A percentile compares a stretch with the other conserved stretches of the same genome.
Evolutionary conservation across 2,113 vertebrate species (phyloP).

Genomic region (Rhabdomys dilectus): DNA sequence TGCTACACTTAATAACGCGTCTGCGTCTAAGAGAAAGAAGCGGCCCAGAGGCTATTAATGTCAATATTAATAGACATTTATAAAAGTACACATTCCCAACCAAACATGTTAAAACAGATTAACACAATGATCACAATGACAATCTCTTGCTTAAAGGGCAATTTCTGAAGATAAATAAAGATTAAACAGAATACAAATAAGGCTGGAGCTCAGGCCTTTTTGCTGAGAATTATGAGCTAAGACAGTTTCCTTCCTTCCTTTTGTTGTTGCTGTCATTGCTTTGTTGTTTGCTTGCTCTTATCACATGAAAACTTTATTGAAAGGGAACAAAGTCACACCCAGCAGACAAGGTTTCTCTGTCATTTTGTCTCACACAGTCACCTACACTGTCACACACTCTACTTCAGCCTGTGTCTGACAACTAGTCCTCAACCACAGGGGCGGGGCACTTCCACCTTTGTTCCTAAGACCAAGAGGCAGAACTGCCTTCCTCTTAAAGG

Average conservation of each 20-base stretch:
- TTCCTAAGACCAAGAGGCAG: too few species aligned
- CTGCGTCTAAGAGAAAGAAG: background rate
- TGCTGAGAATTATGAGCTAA: background rate
- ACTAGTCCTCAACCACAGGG: background rate
- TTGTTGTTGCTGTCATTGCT: background rate
- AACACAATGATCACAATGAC: background rate
- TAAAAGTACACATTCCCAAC: background rate
- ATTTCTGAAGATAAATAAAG: background rate
- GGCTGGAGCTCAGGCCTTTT: background rate
- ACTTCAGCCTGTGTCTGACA: background rate
- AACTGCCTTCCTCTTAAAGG: background rate
- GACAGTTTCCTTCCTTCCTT: background rate
- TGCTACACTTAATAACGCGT: background rate
- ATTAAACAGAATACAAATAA: background rate
- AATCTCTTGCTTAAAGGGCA: background rate
- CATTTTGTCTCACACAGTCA: background rate
- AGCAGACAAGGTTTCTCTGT: background rate
- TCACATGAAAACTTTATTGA: background rate
- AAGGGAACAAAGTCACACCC: background rate
- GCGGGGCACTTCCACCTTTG: fast-evolving
- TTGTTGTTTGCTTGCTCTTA: background rate
- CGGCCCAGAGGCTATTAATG: background rate
- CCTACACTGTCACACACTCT: background rate
- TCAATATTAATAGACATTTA: background rate
- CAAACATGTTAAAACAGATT: background rate